phyloP scores from a whole-genome alignment of 1,140 invertebrate genomes.

The Steinernema khuongi region DNA sequence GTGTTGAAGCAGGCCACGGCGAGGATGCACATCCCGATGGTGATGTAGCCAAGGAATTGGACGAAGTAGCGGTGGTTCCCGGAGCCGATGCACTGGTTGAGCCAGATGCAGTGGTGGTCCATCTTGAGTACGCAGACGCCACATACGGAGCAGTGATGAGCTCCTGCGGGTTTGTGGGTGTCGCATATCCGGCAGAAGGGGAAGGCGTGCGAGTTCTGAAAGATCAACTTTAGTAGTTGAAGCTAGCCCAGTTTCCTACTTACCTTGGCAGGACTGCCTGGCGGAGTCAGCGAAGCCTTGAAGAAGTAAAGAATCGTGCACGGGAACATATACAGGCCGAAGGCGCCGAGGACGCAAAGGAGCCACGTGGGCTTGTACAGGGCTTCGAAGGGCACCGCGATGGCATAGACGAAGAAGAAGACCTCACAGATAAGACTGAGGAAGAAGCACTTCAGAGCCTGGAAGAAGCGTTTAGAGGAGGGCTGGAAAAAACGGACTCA shows the following conservation, averaged over 20 bases:
- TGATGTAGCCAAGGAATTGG: constrained; percentile 67
- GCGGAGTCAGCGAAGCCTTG: background rate
- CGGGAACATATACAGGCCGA: background rate
- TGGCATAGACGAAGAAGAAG: background rate
- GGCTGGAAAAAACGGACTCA: too few species aligned
- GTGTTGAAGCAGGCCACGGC: background rate
- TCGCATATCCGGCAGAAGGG: constrained; percentile 75
- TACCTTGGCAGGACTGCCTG: background rate
- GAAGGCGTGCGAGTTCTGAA: background rate
- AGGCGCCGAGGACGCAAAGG: background rate
- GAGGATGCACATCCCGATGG: background rate
- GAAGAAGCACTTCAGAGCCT: background rate
- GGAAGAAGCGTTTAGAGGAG: background rate
- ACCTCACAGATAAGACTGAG: background rate
- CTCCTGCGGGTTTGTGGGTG: constrained; percentile 73
- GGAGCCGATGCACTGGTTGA: constrained; percentile 85
- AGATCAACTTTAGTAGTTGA: background rate
- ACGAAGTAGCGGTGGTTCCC: constrained; percentile 86
- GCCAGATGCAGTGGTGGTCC: constrained; percentile 79
- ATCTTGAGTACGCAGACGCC: constrained; percentile 75
- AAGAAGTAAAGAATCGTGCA: background rate
- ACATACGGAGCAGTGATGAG: constrained; percentile 81
- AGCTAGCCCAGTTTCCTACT: too few species aligned
- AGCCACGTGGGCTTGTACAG: background rate
- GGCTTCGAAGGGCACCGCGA: background rate